Percentiles rank a stretch among this genome's conserved stretches.
These are phyloP conservation scores for Columbina picui DNA, from an alignment of 2,113 vertebrate species.

Conservation along the genomic window DNA sequence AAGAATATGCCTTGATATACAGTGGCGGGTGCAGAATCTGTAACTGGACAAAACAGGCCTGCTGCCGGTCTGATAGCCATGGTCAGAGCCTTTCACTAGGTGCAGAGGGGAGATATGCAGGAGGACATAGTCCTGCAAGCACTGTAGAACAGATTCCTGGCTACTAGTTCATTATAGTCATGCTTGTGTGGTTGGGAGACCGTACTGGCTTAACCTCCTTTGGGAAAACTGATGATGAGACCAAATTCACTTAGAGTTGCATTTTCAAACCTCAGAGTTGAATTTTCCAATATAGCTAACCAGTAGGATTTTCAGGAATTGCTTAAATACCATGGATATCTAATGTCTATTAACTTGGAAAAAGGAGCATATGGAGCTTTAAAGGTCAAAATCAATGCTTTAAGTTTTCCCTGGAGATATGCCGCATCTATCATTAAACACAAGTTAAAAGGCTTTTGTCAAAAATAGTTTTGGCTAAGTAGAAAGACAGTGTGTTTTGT, in stretches of 20 bases:
- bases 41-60: background rate
- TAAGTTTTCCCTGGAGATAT: background rate
- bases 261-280: background rate
- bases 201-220: background rate
- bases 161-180: background rate
- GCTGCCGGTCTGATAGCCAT: background rate
- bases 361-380: background rate
- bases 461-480: background rate
- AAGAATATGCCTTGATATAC: background rate
- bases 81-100: background rate
- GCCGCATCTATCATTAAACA: background rate
- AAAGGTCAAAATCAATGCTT: constrained; percentile 18
- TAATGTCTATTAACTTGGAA: background rate
- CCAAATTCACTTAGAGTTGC: background rate
- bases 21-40: background rate
- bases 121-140: background rate
- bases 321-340: background rate
- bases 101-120: fast-evolving
- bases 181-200: background rate
- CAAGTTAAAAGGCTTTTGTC: background rate
- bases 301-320: background rate
- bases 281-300: background rate
- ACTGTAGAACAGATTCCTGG: background rate
- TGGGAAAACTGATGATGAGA: background rate
- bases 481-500: background rate